A percentile compares a stretch with the other conserved stretches of the same genome.
Evolutionary conservation across 2,797 vertebrate species (phyloP).

Genomic region (Anguilla anguilla): DNA sequence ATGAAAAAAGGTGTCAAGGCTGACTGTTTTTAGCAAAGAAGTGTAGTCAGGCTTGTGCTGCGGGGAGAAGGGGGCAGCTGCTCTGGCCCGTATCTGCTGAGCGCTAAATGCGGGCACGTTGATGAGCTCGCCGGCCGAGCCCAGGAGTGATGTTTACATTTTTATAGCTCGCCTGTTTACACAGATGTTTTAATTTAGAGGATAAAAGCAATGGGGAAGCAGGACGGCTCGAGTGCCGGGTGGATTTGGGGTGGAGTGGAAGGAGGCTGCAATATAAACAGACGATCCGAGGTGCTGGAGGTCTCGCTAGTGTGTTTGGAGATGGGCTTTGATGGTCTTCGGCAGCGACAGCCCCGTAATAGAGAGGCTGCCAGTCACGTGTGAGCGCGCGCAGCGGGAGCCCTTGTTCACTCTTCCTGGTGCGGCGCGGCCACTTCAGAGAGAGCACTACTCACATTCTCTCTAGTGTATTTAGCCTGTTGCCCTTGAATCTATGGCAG

Average conservation of each 20-base stretch:
- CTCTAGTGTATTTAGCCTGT: neutral
- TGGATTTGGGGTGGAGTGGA: neutral
- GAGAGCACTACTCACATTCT: slow-evolving; percentile 18
- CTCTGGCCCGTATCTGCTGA: neutral
- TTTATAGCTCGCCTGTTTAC: slow-evolving; percentile 29
- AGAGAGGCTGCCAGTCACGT: slow-evolving; percentile 8
- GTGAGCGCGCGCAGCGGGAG: neutral
- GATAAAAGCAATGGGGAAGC: slow-evolving; percentile 27
- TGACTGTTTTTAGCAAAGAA: neutral
- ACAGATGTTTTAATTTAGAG: slow-evolving; percentile 35
- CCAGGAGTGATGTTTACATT: slow-evolving; percentile 29
- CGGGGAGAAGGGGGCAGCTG: neutral
- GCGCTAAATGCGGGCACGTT: neutral
- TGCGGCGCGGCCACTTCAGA: neutral
- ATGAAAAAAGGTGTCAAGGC: slow-evolving; percentile 7
- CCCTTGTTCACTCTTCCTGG: neutral
- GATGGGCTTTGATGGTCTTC: slow-evolving; percentile 25
- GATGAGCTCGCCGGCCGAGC: neutral
- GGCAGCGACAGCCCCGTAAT: neutral
- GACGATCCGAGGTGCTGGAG: neutral
- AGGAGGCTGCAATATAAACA: slow-evolving; percentile 19
- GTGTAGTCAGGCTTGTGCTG: neutral
- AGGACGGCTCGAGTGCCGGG: slow-evolving; percentile 3
- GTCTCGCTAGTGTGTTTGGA: slow-evolving; percentile 20
- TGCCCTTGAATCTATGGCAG: neutral